Percentiles rank a stretch among this genome's conserved stretches.
Evolutionary conservation across 2,113 vertebrate species (phyloP).

Genomic region (Carollia perspicillata): DNA sequence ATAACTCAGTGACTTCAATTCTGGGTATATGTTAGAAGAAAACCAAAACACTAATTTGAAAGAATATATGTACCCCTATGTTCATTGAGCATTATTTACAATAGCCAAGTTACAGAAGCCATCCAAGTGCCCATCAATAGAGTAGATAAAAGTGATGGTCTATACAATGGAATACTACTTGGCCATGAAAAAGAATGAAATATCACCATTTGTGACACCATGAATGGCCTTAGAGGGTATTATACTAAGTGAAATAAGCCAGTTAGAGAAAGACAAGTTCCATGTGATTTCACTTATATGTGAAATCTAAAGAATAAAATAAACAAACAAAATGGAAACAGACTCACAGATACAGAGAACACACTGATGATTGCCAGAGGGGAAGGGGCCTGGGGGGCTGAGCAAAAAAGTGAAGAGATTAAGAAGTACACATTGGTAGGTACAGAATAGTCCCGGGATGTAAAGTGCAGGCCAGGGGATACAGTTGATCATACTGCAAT

Average conservation of each 20-base stretch:
- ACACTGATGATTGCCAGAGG: neutral
- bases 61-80: neutral
- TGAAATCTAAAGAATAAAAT: neutral
- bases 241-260: neutral
- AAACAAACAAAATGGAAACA: neutral
- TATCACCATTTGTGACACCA: neutral
- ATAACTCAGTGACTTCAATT: neutral
- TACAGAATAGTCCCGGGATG: neutral
- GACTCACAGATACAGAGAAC: neutral
- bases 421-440: neutral
- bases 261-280: neutral
- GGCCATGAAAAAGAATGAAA: neutral
- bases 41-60: neutral
- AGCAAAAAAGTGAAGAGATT: neutral
- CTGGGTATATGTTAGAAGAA: neutral
- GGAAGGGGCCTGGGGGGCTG: neutral
- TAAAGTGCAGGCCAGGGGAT: neutral
- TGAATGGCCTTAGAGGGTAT: neutral
- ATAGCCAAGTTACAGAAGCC: neutral
- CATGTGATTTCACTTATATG: neutral
- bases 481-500: neutral
- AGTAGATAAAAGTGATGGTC: neutral
- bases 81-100: neutral
- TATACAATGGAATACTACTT: neutral
- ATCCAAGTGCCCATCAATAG: neutral